Conservation (phyloP, 2,888 invertebrate species). For the Hydrotaea cyrtoneurina region DNA sequence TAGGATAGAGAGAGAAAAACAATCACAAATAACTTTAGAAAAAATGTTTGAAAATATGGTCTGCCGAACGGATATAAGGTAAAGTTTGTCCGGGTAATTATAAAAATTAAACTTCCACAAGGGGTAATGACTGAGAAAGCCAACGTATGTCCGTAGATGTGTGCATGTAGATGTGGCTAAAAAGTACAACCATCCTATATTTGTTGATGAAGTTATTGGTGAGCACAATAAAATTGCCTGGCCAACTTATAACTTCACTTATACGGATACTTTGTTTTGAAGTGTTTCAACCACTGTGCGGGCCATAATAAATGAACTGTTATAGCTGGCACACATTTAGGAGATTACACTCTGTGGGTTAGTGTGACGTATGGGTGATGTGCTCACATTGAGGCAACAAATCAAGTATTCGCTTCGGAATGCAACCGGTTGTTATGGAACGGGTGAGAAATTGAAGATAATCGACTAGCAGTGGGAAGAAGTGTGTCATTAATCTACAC, state of each 20-base stretch:
- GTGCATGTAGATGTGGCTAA: no score
- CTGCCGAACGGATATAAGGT: conserved; percentile 50
- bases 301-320: background rate
- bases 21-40: background rate
- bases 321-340: background rate
- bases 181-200: background rate
- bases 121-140: background rate
- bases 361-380: conserved; percentile 1
- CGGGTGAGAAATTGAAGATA: no score
- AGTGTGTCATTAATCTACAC: no score
- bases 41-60: background rate
- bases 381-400: background rate
- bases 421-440: background rate
- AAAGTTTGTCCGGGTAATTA: conserved; percentile 65
- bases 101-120: conserved; percentile 17
- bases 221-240: background rate
- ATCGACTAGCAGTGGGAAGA: no score
- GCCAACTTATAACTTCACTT: background rate
- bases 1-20: background rate
- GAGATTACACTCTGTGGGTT: background rate
- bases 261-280: background rate
- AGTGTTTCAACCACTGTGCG: background rate
- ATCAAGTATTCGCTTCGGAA: background rate
- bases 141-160: background rate
- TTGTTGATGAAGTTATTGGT: conserved; percentile 30